Conservation (phyloP, 2,888 invertebrate genomes). For the Scaeva pyrastri region DNA sequence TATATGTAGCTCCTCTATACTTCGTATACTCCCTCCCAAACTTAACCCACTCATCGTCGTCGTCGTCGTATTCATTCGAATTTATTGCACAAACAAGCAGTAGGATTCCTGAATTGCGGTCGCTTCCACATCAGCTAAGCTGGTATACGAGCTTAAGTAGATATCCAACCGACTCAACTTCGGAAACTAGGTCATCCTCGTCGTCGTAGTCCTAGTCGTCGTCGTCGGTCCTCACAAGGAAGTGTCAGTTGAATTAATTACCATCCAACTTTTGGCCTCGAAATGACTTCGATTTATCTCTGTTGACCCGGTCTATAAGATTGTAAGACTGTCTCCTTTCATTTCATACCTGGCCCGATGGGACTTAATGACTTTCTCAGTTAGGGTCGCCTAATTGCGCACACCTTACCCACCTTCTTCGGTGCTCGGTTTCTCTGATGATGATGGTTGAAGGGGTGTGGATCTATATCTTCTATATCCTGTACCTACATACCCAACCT, state of each 20-base stretch:
- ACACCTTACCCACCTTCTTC: constrained; percentile 32
- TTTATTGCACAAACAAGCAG: constrained; percentile 50
- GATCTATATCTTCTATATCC: too few relatives aligned
- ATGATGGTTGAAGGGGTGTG: neutral
- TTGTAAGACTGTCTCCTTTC: constrained; percentile 3
- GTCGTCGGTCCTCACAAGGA: constrained; percentile 32
- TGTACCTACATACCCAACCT: too few relatives aligned
- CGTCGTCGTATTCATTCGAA: constrained; percentile 37
- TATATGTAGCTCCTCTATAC: neutral
- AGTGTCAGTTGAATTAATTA: constrained; percentile 72
- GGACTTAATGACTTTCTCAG: constrained; percentile 65
- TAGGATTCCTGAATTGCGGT: constrained; percentile 15
- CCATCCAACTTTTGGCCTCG: constrained; percentile 64
- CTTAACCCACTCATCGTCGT: neutral
- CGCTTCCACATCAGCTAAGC: neutral
- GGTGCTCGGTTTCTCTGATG: neutral
- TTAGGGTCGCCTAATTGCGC: constrained; percentile 63
- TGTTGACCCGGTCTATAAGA: constrained; percentile 52
- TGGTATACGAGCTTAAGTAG: neutral
- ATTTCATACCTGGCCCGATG: neutral
- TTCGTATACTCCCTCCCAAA: too few relatives aligned
- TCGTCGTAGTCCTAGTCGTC: too few relatives aligned
- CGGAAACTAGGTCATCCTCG: constrained; percentile 56
- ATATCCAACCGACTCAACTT: neutral
- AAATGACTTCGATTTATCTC: constrained; percentile 70